phyloP scores from a whole-genome alignment of 2,888 invertebrate species.

The Microctonus hyperodae region DNA sequence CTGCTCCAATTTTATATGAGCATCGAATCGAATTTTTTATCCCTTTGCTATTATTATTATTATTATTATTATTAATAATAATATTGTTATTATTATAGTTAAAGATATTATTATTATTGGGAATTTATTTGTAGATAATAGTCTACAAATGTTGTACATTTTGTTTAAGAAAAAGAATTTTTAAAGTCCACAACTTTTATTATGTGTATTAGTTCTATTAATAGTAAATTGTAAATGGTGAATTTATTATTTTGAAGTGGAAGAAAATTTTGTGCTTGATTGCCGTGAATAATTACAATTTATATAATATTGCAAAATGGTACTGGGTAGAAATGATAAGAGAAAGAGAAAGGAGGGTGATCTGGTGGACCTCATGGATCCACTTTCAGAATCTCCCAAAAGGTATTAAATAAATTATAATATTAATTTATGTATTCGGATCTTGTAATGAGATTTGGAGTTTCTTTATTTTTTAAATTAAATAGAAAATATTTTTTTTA shows the following conservation, averaged over 20 bases:
- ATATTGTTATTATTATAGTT: neutral
- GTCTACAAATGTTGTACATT: neutral
- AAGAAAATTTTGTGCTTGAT: neutral
- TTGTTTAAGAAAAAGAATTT: neutral
- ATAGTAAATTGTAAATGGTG: neutral
- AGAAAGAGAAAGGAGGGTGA: slow-evolving; percentile 61
- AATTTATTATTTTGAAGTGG: neutral
- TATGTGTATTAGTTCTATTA: neutral
- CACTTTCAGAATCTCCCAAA: slow-evolving; percentile 57
- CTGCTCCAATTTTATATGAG: neutral
- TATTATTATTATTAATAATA: neutral
- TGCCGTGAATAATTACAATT: neutral
- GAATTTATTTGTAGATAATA: neutral
- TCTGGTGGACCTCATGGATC: slow-evolving; percentile 61
- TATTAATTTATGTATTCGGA: neutral
- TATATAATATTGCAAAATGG: slow-evolving; percentile 50
- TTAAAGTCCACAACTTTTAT: neutral
- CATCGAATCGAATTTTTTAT: neutral
- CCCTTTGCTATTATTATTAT: neutral
- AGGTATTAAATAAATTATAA: slow-evolving; percentile 46
- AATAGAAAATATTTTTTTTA: too few species aligned
- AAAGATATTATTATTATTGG: neutral
- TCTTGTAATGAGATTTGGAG: slow-evolving; percentile 20
- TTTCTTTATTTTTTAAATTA: slow-evolving; percentile 13
- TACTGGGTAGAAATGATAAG: slow-evolving; percentile 60